These are phyloP conservation scores for Ailurus styani DNA, from an alignment of 2,113 vertebrate species.

Conservation along the genomic window DNA sequence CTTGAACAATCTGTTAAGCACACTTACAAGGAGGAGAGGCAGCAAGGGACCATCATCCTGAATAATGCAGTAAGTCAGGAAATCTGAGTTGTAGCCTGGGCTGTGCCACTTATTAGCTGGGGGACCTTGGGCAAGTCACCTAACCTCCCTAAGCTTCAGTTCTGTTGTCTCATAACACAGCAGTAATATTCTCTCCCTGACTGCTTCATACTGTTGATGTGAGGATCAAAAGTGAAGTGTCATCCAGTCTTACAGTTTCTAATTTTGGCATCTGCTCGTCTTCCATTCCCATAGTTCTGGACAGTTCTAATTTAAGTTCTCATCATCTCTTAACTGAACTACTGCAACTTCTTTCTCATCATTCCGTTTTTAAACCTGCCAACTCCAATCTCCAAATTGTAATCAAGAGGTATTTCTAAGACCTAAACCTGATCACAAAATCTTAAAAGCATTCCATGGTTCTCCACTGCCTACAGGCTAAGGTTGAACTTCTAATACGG, in stretches of 20 bases:
- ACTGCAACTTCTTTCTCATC: neutral
- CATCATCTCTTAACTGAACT: neutral
- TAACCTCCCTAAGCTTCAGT: neutral
- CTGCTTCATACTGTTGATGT: neutral
- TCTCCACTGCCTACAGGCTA: neutral
- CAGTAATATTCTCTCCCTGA: neutral
- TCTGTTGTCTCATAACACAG: slow-evolving; percentile 30
- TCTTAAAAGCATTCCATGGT: neutral
- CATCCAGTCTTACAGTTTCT: neutral
- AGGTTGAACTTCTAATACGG: neutral
- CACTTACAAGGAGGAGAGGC: slow-evolving; percentile 65
- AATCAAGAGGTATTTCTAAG: slow-evolving; percentile 14
- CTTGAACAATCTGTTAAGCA: slow-evolving; percentile 69
- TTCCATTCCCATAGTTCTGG: neutral
- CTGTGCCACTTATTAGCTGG: slow-evolving; percentile 46
- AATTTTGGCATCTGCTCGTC: neutral
- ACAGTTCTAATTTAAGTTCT: neutral
- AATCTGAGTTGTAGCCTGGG: slow-evolving; percentile 49
- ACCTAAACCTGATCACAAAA: neutral
- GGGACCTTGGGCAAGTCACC: slow-evolving; percentile 60
- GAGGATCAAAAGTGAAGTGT: slow-evolving; percentile 11
- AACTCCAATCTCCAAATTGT: neutral
- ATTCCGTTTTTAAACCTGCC: neutral
- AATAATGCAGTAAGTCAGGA: slow-evolving; percentile 42
- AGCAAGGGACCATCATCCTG: slow-evolving; percentile 74